phyloP scores from a whole-genome alignment of 2,797 vertebrate species.

The Macropodus opercularis region DNA sequence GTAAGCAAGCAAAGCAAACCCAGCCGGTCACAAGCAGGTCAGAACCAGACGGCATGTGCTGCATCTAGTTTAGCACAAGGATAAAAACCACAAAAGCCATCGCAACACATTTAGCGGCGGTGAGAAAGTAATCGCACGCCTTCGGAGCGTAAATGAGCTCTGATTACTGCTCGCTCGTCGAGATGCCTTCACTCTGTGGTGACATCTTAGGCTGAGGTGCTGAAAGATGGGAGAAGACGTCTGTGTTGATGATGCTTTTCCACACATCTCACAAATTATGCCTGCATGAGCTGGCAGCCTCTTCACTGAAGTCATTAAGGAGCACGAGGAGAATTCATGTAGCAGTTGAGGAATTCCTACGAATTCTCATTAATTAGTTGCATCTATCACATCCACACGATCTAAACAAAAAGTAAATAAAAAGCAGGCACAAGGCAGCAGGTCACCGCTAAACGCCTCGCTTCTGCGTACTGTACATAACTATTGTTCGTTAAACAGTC shows the following conservation, averaged over 20 bases:
- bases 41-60: no score
- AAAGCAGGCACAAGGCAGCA: no score
- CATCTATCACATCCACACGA: neutral
- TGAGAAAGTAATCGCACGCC: slow-evolving; percentile 29
- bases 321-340: slow-evolving; percentile 23
- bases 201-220: slow-evolving; percentile 29
- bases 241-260: slow-evolving; percentile 39
- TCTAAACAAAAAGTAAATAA: no score
- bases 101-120: slow-evolving; percentile 14
- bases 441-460: no score
- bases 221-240: slow-evolving; percentile 33
- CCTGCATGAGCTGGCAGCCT: slow-evolving; percentile 25
- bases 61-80: no score
- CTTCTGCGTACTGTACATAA: neutral
- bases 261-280: slow-evolving; percentile 42
- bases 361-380: slow-evolving; percentile 32
- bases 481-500: slow-evolving; percentile 18
- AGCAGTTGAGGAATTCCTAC: slow-evolving; percentile 22
- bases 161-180: slow-evolving; percentile 50
- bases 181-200: slow-evolving; percentile 42
- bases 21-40: slow-evolving; percentile 17
- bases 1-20: slow-evolving; percentile 4
- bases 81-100: slow-evolving; percentile 16
- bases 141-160: slow-evolving; percentile 50
- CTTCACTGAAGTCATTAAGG: slow-evolving; percentile 33